Percentiles rank a stretch among this genome's conserved stretches.
Evolutionary conservation across 92 coral and sea anemone genomes (phyloP).

Genomic region (Scolanthus callimorphus): DNA sequence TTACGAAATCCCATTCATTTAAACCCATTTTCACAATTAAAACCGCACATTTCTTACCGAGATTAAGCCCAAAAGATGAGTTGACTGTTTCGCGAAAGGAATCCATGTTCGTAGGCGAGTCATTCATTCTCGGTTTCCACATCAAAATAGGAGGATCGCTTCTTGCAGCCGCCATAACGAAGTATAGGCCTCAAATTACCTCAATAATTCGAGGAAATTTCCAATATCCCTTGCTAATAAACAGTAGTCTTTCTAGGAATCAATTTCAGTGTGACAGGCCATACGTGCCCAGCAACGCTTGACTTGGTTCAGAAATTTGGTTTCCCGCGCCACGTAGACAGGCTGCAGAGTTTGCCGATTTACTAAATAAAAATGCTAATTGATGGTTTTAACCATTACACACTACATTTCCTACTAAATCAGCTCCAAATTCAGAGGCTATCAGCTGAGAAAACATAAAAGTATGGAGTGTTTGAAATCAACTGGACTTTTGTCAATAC

Average conservation of each 20-base stretch:
- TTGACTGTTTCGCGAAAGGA: constrained; percentile 68
- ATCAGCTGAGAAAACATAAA: too few species aligned
- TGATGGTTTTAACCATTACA: too few species aligned
- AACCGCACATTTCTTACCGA: constrained; percentile 54
- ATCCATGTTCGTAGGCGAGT: constrained; percentile 65
- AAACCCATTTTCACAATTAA: neutral
- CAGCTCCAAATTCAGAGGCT: too few species aligned
- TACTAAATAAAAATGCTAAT: too few species aligned
- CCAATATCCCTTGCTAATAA: too few species aligned
- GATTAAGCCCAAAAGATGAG: constrained; percentile 37
- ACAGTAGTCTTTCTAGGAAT: neutral
- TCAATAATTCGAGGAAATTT: too few species aligned
- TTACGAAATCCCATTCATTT: too few species aligned
- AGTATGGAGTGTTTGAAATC: too few species aligned
- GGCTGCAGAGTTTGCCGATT: neutral
- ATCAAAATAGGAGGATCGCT: constrained; percentile 49
- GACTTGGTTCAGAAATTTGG: constrained; percentile 10
- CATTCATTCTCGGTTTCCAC: constrained; percentile 68
- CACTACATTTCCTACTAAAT: too few species aligned
- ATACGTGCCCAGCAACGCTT: constrained; percentile 18
- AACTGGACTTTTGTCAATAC: too few species aligned
- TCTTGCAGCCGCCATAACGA: constrained; percentile 63
- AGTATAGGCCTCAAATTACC: too few species aligned
- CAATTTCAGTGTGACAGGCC: neutral
- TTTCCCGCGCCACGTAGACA: constrained; percentile 84